Base-by-base conservation (phyloP, 2,888 invertebrate species). In the Patella pellucida region DNA sequence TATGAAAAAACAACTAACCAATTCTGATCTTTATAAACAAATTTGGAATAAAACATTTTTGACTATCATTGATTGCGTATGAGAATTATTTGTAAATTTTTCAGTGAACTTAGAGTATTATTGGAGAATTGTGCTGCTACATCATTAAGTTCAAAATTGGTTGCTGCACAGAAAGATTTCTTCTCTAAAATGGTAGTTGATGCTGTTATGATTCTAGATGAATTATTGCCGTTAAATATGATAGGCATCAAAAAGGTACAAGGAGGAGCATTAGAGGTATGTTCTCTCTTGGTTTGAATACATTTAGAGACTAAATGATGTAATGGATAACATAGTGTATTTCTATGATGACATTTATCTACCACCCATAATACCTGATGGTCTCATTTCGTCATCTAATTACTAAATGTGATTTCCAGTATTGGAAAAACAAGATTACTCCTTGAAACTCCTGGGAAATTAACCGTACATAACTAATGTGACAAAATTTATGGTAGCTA, bases 161-260 rank as follows among this genome's bases (percentile, higher is more conserved):
- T 99, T 86, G 96, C 98, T 89, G 96, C 95, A 84, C 98, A 99
- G 91, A 97, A 96, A 90, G 95, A 95, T 68, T 97, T 97, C 92
- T 99, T 99, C 92, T 95, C 98, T 52, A 95, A 95, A 90, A 97
- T 99, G 95, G 98, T 98, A 9, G 99, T 99, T 0, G 97, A 99
- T 88, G 99, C 99, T 69, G 99, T 99, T 1, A 93, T 97, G 85
- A 79, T 85, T 76, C 77, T 99, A 80, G 99, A 99, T 89, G 95
- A 95, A 54, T 93, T 97, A 23, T 92, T 99, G 82, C 98, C 99
- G 0, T 92, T 99, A 68, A 97, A 98, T 88, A 99, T 99, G 99
- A 99, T 99, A 90, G 99, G 99, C 75, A 97, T 98, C 86, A 99
- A 99, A 92, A 99, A 99, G 92, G 95, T 98, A 3, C 92, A 92